A percentile compares a stretch with the other conserved stretches of the same genome.
These are phyloP conservation scores for Cliona cf. orientalis DNA, from an alignment of 37 sponge, comb jelly and placozoan species.

Conservation along the genomic window DNA sequence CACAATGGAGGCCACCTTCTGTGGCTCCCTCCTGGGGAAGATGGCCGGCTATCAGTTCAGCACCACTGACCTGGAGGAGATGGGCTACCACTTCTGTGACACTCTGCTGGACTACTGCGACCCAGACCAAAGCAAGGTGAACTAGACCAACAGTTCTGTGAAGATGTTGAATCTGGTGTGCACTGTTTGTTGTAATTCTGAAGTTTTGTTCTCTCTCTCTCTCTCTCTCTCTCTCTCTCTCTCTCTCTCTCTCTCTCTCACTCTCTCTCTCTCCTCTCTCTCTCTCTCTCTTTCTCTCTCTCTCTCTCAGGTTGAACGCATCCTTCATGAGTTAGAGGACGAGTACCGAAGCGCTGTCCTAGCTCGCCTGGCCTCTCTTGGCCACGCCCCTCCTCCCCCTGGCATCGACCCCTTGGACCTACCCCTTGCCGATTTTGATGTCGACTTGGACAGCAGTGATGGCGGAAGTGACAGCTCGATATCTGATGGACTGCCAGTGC, in stretches of 20 bases:
- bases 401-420: constrained; percentile 85
- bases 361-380: constrained; percentile 39
- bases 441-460: constrained; percentile 34
- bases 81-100: constrained; percentile 97
- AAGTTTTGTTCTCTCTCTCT: constrained; percentile 8
- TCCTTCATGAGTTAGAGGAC: constrained; percentile 62
- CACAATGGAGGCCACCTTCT: constrained; percentile 97
- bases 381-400: constrained; percentile 48
- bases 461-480: constrained; percentile 88
- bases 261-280: neutral
- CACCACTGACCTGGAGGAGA: constrained; percentile 81
- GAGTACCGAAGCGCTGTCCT: constrained; percentile 48
- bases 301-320: constrained; percentile 42
- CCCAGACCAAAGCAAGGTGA: constrained; percentile 88
- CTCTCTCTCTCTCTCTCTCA: constrained; percentile 15
- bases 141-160: too few species aligned
- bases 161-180: too few species aligned
- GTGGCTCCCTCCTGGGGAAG: constrained; percentile 78
- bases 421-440: constrained; percentile 23
- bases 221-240: constrained; percentile 37
- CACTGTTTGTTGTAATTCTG: too few species aligned
- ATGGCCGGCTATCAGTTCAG: constrained; percentile 73
- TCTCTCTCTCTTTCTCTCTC: neutral
- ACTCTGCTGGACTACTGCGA: constrained; percentile 99
- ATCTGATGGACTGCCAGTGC: constrained; percentile 92